Evolutionary conservation across 1,140 invertebrate genomes (phyloP).

Genomic region (Leptinotarsa texana): DNA sequence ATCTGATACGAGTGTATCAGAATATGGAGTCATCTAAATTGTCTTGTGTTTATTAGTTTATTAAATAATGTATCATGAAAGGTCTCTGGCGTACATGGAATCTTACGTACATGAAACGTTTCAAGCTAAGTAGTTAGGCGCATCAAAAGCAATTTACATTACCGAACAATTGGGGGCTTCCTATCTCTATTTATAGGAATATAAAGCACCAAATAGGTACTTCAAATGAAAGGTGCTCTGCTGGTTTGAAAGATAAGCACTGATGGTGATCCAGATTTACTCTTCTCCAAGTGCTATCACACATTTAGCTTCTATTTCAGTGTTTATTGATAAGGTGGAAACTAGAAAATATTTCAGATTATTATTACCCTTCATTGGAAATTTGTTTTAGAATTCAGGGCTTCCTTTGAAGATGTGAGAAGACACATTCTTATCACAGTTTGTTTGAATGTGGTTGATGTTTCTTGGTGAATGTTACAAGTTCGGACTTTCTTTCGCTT

Average conservation of each 20-base stretch:
- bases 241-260: not conserved
- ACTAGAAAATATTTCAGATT: too few species aligned
- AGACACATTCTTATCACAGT: too few species aligned
- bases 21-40: too few species aligned
- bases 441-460: too few species aligned
- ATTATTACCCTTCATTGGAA: too few species aligned
- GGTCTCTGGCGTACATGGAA: not conserved
- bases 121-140: not conserved
- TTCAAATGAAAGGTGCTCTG: not conserved
- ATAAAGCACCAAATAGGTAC: not conserved
- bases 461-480: too few species aligned
- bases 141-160: slow-evolving; percentile 12
- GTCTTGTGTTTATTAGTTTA: too few species aligned
- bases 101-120: not conserved
- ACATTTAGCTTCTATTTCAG: not conserved
- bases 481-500: too few species aligned
- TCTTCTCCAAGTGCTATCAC: not conserved
- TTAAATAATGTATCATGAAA: not conserved
- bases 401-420: too few species aligned
- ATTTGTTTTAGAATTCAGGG: too few species aligned
- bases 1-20: too few species aligned
- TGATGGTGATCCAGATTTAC: not conserved
- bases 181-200: slow-evolving; percentile 11
- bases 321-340: not conserved
- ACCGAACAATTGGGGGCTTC: slow-evolving; percentile 9